Percentiles rank a stretch among this genome's conserved stretches.
Conservation (phyloP, 2,113 vertebrate species). For the Chamaea fasciata region DNA sequence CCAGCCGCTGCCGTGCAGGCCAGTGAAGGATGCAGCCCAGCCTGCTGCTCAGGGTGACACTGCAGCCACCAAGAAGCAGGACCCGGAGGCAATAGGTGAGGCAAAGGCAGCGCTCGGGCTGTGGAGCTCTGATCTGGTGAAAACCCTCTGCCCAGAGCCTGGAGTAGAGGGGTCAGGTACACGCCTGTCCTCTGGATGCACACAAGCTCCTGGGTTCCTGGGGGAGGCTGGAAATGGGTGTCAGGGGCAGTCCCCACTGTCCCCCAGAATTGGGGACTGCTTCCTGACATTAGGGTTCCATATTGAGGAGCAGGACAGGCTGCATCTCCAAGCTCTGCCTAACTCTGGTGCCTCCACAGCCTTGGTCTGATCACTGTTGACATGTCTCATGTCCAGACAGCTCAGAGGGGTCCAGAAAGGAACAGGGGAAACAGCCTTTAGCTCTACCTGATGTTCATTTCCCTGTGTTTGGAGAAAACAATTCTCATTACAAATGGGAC, state of each 20-base stretch:
- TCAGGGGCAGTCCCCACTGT: fast-evolving
- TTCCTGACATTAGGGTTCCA: background rate
- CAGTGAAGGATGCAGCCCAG: background rate
- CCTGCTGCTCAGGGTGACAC: background rate
- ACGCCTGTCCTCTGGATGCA: too few relatives aligned
- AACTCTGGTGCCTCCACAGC: fast-evolving
- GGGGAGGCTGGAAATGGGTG: background rate
- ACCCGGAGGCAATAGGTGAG: constrained; percentile 46
- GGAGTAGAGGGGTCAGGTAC: background rate
- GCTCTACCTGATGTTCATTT: background rate
- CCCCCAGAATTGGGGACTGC: fast-evolving
- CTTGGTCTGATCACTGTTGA: too few relatives aligned
- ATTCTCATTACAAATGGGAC: background rate
- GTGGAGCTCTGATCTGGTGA: background rate
- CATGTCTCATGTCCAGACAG: fast-evolving
- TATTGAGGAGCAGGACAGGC: background rate
- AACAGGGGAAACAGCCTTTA: background rate
- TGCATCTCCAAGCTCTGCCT: background rate
- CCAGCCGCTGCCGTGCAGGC: constrained; percentile 45
- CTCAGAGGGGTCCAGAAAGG: background rate
- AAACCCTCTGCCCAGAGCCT: background rate
- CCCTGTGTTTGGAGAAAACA: background rate
- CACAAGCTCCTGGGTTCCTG: background rate
- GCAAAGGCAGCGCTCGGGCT: fast-evolving
- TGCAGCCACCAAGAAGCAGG: background rate